Percentiles rank a stretch among this genome's conserved stretches.
Conservation (phyloP, 2,797 vertebrate species). For the Syndactyla subalaris region DNA sequence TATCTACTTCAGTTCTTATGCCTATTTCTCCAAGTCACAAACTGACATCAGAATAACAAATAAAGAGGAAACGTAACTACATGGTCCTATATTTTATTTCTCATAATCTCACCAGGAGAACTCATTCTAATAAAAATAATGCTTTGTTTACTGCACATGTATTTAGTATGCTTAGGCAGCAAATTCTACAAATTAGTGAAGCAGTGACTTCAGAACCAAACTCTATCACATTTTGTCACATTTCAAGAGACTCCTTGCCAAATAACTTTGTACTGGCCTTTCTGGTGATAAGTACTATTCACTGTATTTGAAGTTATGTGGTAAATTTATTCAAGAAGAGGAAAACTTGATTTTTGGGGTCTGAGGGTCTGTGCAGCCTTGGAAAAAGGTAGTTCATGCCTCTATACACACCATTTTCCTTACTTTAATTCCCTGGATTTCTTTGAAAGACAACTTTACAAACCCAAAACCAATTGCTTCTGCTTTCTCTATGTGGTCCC, state of each 20-base stretch:
- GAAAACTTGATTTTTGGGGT: not conserved
- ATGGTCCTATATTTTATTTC: not conserved
- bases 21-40: constrained; percentile 19
- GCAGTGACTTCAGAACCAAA: not conserved
- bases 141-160: not conserved
- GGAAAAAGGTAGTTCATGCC: not conserved
- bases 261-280: not conserved
- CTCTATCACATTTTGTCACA: not conserved
- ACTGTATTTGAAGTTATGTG: not conserved
- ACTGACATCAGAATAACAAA: constrained; percentile 43
- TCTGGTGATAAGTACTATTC: not conserved
- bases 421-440: not conserved
- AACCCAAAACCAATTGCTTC: not conserved
- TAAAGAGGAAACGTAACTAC: not conserved
- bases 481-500: not conserved
- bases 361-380: not conserved
- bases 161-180: not conserved
- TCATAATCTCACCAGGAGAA: not conserved
- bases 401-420: not conserved
- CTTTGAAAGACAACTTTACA: not conserved
- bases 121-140: constrained; percentile 17
- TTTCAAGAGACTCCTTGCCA: not conserved
- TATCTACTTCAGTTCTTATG: constrained; percentile 49
- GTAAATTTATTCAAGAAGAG: not conserved
- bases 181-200: not conserved